These are phyloP conservation scores for Dendrophyllia cribrosa DNA, from an alignment of 64 coral and sea anemone genomes.

Conservation along the genomic window DNA sequence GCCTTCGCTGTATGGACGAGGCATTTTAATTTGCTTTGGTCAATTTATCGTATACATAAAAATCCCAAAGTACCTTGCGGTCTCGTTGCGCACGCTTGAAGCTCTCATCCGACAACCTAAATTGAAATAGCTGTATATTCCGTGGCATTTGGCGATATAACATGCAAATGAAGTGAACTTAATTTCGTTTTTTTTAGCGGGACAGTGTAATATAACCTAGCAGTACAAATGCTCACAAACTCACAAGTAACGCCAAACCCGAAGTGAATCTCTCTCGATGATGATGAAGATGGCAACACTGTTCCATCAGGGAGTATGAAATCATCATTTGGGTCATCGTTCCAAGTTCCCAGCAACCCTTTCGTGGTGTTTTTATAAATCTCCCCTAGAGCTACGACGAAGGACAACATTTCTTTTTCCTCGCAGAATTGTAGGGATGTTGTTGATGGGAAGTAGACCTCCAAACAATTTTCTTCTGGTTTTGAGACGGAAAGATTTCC, in stretches of 20 bases:
- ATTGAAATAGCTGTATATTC: too few species aligned
- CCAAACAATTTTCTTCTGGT: conserved; percentile 3
- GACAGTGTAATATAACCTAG: too few species aligned
- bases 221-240: not conserved
- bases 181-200: too few species aligned
- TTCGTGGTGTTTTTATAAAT: conserved; percentile 37
- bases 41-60: too few species aligned
- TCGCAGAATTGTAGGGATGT: conserved; percentile 26
- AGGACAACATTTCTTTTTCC: conserved; percentile 7
- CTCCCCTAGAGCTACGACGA: conserved; percentile 2
- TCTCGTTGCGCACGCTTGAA: too few species aligned
- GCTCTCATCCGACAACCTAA: too few species aligned
- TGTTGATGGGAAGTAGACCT: conserved; percentile 28
- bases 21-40: too few species aligned
- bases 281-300: not conserved
- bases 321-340: conserved; percentile 33
- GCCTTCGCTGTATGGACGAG: too few species aligned
- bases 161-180: too few species aligned
- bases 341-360: conserved; percentile 59
- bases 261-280: conserved; percentile 30
- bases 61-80: too few species aligned
- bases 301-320: conserved; percentile 59
- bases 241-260: conserved; percentile 62
- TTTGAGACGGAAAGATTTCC: conserved; percentile 15
- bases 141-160: too few species aligned